A percentile compares a stretch with the other conserved stretches of the same genome.
phyloP scores from a whole-genome alignment of 2,888 invertebrate species.

The Ennomos fuscantarius region DNA sequence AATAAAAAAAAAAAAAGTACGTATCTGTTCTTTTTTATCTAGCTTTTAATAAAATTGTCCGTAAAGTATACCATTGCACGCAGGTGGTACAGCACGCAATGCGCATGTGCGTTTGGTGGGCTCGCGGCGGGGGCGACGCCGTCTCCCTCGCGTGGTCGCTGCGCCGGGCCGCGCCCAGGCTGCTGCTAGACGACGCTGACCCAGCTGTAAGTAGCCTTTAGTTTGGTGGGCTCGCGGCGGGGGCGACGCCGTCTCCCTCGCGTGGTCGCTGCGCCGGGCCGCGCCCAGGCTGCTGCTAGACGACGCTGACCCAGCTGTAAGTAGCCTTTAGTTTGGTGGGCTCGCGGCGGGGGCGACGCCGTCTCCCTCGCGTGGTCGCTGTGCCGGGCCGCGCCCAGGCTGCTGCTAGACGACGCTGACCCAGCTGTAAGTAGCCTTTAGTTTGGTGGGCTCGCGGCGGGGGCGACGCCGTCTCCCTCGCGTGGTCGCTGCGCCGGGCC shows the following conservation, averaged over 20 bases:
- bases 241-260: conserved; percentile 91
- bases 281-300: conserved; percentile 94
- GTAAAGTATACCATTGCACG: conserved; percentile 1
- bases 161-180: conserved; percentile 92
- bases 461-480: conserved; percentile 91
- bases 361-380: conserved; percentile 92
- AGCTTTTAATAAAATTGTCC: no score
- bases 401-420: conserved; percentile 96
- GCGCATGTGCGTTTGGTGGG: conserved; percentile 96
- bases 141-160: conserved; percentile 92
- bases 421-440: no score
- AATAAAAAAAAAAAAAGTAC: conserved; percentile 1
- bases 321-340: conserved; percentile 98
- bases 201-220: no score
- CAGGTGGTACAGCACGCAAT: conserved; percentile 95
- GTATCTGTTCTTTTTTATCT: not conserved
- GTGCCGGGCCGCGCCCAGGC: conserved; percentile 92
- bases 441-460: conserved; percentile 97
- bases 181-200: conserved; percentile 96
- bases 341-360: conserved; percentile 93
- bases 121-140: conserved; percentile 93
- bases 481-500: conserved; percentile 92
- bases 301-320: conserved; percentile 94
- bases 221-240: conserved; percentile 97
- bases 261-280: conserved; percentile 92